Conservation (phyloP, 2,888 invertebrate genomes). For the Drosophila crucigera region DNA sequence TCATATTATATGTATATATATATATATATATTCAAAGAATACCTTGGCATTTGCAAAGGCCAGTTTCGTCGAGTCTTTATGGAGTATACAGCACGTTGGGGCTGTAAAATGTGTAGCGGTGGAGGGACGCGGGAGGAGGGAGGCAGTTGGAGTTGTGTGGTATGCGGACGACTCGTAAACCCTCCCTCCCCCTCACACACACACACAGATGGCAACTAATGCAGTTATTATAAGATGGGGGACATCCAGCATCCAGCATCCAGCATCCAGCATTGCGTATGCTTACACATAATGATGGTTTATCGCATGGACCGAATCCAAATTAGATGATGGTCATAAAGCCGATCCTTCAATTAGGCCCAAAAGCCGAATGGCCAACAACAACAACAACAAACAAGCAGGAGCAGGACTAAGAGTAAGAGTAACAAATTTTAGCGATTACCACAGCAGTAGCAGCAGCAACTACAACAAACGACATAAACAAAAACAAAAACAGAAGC, state of each 20-base stretch:
- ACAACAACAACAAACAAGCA: slow-evolving; percentile 20
- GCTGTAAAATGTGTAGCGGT: background rate
- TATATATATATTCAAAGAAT: background rate
- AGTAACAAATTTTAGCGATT: slow-evolving; percentile 53
- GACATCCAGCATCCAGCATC: background rate
- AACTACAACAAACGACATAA: slow-evolving; percentile 6
- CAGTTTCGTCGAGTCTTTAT: slow-evolving; percentile 7
- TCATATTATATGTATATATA: background rate
- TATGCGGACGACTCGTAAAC: slow-evolving; percentile 29
- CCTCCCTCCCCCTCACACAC: background rate
- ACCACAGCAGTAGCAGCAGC: slow-evolving; percentile 17
- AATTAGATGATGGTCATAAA: slow-evolving; percentile 62
- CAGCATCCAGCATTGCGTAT: slow-evolving; percentile 11
- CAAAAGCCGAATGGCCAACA: slow-evolving; percentile 42
- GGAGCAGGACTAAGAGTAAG: background rate
- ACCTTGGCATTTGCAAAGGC: slow-evolving; percentile 4
- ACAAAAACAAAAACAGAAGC: slow-evolving; percentile 3
- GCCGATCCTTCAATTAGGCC: slow-evolving; percentile 60
- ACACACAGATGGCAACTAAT: slow-evolving; percentile 42
- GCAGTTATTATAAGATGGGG: slow-evolving; percentile 47
- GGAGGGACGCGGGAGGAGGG: background rate
- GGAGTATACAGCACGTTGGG: background rate
- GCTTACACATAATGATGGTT: slow-evolving; percentile 48
- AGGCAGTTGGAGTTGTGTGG: background rate
- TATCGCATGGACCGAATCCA: slow-evolving; percentile 59